A percentile compares a stretch with the other conserved stretches of the same genome.
These are phyloP conservation scores for Acrocephalus scirpaceus DNA, from an alignment of 2,797 vertebrate species.

Conservation along the genomic window DNA sequence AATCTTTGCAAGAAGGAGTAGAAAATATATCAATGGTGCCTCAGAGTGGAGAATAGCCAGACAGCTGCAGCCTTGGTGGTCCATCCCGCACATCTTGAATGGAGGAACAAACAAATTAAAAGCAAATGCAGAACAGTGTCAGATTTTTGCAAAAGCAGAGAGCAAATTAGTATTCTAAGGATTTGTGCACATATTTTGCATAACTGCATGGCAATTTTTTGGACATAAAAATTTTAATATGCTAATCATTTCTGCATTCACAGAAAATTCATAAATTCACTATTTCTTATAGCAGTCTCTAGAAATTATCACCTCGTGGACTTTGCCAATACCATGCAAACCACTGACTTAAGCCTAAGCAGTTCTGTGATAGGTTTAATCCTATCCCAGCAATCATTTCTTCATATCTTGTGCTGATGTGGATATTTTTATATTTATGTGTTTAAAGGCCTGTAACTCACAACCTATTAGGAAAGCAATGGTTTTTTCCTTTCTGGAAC, in stretches of 20 bases:
- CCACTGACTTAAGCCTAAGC: neutral
- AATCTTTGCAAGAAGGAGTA: neutral
- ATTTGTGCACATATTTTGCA: neutral
- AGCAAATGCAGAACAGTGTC: neutral
- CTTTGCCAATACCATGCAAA: neutral
- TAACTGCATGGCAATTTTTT: neutral
- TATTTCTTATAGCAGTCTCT: neutral
- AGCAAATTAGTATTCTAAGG: neutral
- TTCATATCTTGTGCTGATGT: neutral
- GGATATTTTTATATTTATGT: neutral
- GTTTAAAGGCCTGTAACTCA: neutral
- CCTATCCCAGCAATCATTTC: neutral
- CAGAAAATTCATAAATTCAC: neutral
- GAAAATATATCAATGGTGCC: neutral
- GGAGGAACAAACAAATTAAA: slow-evolving; percentile 2
- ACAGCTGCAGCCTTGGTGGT: slow-evolving; percentile 24
- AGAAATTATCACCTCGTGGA: neutral
- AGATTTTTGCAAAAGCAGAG: neutral
- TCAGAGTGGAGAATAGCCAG: neutral
- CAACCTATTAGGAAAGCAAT: neutral
- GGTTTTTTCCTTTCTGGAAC: neutral
- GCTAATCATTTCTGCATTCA: neutral
- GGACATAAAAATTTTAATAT: neutral
- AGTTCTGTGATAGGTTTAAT: neutral
- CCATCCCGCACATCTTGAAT: neutral